Percentiles rank a stretch among this genome's conserved stretches.
phyloP scores from a whole-genome alignment of 2,888 invertebrate species.

The Cephalotes varians region DNA sequence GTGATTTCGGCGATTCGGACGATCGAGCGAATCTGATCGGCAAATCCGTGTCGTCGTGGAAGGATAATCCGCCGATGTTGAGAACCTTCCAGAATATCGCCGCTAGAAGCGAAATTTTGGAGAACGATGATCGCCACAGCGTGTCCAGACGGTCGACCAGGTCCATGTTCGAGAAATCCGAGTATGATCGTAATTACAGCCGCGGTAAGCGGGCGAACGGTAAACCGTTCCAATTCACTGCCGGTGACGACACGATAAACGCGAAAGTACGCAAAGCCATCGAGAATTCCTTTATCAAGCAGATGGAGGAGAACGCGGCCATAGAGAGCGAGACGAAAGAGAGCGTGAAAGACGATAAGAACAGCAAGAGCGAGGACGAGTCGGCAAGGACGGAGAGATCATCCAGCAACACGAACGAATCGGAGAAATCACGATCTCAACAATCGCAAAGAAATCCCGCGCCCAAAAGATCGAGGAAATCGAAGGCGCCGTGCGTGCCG shows the following conservation, averaged over 20 bases:
- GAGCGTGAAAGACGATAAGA: neutral
- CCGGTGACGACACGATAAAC: slow-evolving; percentile 75
- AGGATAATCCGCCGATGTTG: slow-evolving; percentile 77
- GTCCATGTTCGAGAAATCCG: slow-evolving; percentile 81
- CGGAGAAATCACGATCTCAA: neutral
- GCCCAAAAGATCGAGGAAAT: slow-evolving; percentile 57
- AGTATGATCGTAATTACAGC: slow-evolving; percentile 74
- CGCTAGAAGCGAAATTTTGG: slow-evolving; percentile 81
- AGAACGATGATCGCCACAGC: slow-evolving; percentile 79
- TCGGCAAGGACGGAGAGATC: slow-evolving; percentile 14
- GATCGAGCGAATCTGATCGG: slow-evolving; percentile 21
- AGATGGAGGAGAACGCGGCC: slow-evolving; percentile 81
- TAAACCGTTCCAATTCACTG: neutral
- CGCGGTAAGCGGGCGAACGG: slow-evolving; percentile 61
- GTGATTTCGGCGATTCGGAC: slow-evolving; percentile 68
- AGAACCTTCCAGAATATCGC: slow-evolving; percentile 78
- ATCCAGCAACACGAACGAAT: slow-evolving; percentile 15
- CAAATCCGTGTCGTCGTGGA: slow-evolving; percentile 74
- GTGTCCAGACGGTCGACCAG: slow-evolving; percentile 80
- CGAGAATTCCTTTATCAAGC: slow-evolving; percentile 83
- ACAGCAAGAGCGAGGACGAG: slow-evolving; percentile 23
- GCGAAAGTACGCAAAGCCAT: slow-evolving; percentile 82
- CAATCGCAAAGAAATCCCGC: neutral
- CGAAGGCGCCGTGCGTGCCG: slow-evolving; percentile 57
- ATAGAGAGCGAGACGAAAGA: slow-evolving; percentile 44